Percentiles rank a stretch among this genome's conserved stretches.
phyloP scores from a whole-genome alignment of 2,797 vertebrate genomes.

The Nannoperca obscura region DNA sequence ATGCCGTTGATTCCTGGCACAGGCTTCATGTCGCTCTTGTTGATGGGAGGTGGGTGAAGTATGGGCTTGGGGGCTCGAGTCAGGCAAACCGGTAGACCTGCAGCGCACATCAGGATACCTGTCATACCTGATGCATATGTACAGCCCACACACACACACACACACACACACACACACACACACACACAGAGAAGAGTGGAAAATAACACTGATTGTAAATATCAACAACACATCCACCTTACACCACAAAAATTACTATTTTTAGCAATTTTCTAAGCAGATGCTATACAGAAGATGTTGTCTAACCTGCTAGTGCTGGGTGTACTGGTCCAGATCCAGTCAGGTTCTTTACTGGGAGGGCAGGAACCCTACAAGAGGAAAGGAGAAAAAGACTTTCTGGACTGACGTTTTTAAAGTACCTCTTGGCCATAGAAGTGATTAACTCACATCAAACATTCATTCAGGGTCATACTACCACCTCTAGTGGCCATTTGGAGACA shows the following conservation, averaged over 20 bases:
- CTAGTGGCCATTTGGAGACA: not conserved
- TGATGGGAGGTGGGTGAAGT: slow-evolving; percentile 94
- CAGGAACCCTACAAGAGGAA: slow-evolving; percentile 88
- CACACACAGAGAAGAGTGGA: slow-evolving; percentile 32
- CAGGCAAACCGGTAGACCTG: slow-evolving; percentile 94
- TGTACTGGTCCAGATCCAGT: slow-evolving; percentile 94
- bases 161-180: slow-evolving; percentile 37
- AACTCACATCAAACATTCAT: not conserved
- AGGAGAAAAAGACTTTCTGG: not conserved
- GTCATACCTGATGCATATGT: slow-evolving; percentile 91
- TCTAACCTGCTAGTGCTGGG: slow-evolving; percentile 94
- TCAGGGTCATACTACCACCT: not conserved
- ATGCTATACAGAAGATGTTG: not conserved
- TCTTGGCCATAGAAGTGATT: not conserved
- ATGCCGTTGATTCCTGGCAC: slow-evolving; percentile 93
- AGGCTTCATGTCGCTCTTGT: slow-evolving; percentile 95
- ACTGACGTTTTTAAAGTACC: not conserved
- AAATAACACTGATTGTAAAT: slow-evolving; percentile 41
- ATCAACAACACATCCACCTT: not conserved
- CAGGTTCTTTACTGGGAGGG: slow-evolving; percentile 96
- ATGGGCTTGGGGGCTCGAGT: slow-evolving; percentile 96
- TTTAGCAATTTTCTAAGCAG: not conserved
- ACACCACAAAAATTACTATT: not conserved
- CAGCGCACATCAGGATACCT: slow-evolving; percentile 96
- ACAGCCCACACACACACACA: slow-evolving; percentile 51